These are phyloP conservation scores for Porphyrio hochstetteri DNA, from an alignment of 2,113 vertebrate species.

Conservation along the genomic window DNA sequence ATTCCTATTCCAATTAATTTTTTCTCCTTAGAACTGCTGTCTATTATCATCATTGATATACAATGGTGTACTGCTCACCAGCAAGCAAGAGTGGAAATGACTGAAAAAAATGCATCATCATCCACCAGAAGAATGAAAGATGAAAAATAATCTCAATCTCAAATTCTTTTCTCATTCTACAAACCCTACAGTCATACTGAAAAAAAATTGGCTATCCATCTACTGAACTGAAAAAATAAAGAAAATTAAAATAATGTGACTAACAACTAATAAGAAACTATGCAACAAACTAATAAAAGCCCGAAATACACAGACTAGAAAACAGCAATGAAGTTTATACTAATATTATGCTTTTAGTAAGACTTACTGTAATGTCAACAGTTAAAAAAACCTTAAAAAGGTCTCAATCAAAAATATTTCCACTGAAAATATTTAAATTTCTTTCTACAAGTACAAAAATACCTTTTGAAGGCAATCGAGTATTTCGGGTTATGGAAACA, in stretches of 20 bases:
- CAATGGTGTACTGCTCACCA: not conserved
- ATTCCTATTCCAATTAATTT: not conserved
- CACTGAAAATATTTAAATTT: not conserved
- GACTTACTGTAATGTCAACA: not conserved
- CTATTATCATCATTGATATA: not conserved
- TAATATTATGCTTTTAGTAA: not conserved
- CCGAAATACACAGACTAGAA: not conserved
- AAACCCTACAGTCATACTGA: not conserved
- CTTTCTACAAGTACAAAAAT: not conserved
- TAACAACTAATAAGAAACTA: not conserved
- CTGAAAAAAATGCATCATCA: not conserved
- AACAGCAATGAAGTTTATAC: not conserved
- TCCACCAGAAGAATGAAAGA: not conserved
- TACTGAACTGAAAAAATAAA: not conserved
- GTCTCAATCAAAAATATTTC: not conserved
- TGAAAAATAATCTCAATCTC: not conserved
- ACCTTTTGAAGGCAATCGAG: not conserved
- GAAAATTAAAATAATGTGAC: not conserved
- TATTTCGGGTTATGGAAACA: not conserved
- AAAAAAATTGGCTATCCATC: not conserved
- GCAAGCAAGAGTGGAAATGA: not conserved
- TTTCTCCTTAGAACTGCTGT: not conserved
- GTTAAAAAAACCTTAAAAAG: not conserved
- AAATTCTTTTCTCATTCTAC: not conserved
- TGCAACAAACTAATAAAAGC: not conserved